Conservation (phyloP, 2,113 vertebrate genomes). For the Oryzias curvinotus region DNA sequence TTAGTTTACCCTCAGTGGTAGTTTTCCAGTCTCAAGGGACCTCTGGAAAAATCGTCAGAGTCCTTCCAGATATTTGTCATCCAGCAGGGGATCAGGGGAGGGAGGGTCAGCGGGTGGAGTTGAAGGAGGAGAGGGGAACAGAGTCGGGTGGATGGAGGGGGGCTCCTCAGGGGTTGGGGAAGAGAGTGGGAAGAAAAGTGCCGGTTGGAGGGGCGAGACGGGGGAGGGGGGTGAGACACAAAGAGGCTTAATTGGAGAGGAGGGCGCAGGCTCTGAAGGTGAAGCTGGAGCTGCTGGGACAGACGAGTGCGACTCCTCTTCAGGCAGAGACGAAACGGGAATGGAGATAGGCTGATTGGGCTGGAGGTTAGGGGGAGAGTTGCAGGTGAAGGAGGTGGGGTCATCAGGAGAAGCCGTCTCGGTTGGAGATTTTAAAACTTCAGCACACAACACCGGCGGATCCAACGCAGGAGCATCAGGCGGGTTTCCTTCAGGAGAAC, state of each 20-base stretch:
- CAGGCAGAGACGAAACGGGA: constrained; percentile 14
- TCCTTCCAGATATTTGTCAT: constrained; percentile 32
- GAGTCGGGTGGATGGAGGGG: constrained; percentile 33
- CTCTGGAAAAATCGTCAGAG: constrained; percentile 9
- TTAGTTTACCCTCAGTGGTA: constrained; percentile 46
- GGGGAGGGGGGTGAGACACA: neutral
- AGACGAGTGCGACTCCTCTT: constrained; percentile 9
- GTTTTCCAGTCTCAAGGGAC: neutral
- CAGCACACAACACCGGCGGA: constrained; percentile 7
- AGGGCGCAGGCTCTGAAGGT: constrained; percentile 2
- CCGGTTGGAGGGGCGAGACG: constrained; percentile 23
- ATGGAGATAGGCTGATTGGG: neutral
- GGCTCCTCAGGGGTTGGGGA: constrained; percentile 35
- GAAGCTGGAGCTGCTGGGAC: neutral
- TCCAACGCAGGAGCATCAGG: constrained; percentile 31
- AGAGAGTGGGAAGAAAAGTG: constrained; percentile 29
- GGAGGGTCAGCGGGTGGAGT: constrained; percentile 30
- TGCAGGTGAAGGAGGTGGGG: neutral
- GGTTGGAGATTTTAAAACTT: constrained; percentile 4
- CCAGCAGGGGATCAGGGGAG: constrained; percentile 8
- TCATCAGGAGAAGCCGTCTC: neutral
- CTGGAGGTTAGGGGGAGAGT: neutral
- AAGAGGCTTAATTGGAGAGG: constrained; percentile 9
- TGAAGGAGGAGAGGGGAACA: constrained; percentile 67
- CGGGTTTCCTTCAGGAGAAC: constrained; percentile 42